Conservation (phyloP, 2,113 vertebrate genomes). For the Anser cygnoides region DNA sequence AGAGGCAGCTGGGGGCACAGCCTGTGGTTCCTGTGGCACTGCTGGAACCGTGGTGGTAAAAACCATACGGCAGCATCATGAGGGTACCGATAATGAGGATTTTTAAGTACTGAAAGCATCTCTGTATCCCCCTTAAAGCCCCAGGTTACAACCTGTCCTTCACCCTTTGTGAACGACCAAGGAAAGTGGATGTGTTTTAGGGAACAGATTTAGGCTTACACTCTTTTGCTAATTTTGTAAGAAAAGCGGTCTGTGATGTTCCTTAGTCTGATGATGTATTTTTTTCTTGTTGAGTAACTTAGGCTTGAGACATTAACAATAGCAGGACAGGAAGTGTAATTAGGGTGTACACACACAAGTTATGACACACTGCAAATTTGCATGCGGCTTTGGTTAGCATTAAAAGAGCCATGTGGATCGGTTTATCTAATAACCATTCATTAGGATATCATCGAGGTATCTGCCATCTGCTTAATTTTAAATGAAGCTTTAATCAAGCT, state of each 20-base stretch:
- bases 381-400: not conserved
- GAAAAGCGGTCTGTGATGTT: not conserved
- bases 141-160: not conserved
- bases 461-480: not conserved
- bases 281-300: not conserved
- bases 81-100: not conserved
- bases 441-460: not conserved
- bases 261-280: not conserved
- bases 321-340: not conserved
- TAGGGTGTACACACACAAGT: not conserved
- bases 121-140: not conserved
- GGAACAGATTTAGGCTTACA: not conserved
- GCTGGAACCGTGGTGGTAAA: not conserved
- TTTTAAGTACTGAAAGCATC: not conserved
- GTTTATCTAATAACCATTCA: not conserved
- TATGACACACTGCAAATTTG: not conserved
- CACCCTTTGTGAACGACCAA: not conserved
- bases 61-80: accelerated
- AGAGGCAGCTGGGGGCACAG: accelerated
- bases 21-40: accelerated
- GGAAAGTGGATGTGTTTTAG: accelerated
- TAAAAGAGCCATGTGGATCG: not conserved
- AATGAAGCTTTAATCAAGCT: not conserved
- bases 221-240: not conserved
- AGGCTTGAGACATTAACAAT: not conserved